Evolutionary conservation across 2,888 invertebrate genomes (phyloP), one percentile per base, ranked within the genome.

Genomic region (Axea sp.): DNA sequence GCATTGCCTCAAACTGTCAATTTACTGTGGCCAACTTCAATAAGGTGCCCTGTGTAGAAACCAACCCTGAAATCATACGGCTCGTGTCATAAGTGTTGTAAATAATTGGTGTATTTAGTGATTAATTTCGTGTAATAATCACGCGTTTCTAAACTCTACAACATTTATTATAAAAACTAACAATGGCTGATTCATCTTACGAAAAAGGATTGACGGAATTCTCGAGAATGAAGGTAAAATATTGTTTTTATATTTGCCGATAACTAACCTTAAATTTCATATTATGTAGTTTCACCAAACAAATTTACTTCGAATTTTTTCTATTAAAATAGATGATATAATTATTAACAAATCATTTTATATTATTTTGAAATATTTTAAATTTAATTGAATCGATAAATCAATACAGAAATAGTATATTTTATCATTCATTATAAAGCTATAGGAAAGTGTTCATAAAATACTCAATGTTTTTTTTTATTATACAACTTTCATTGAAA

Each of bases 141-240:
- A n/a, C n/a, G n/a, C n/a, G n/a, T n/a, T n/a, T n/a, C n/a, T n/a
- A n/a, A n/a, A n/a, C n/a, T n/a, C n/a, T n/a, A n/a, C n/a, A n/a
- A n/a, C n/a, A n/a, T n/a, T n/a, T n/a, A n/a, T n/a, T n/a, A n/a
- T n/a, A n/a, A n/a, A 24, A 14, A 39, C 2, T 9, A 39, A 73
- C 26, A 60, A 87, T 87, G 87, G 87, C 86, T 41, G 87, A 87
- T 76, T 87, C 87, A 1, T 86, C 87, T 6, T 87, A 83, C 39
- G 87, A 87, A 55, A 87, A 87, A 78, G 84, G 85, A 49, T 78
- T 87, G 7, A 83, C 83, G 4, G 87, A 87, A 71, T 78, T 87
- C 26, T 82, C 86, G 7, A 86, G 85, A 71, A 87, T 87, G 87
- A 87, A 87, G 82, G 87, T 86, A 76, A 62, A 74, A 26, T 19